phyloP scores from a whole-genome alignment of 2,797 vertebrate genomes.

The Acanthis flammea region DNA sequence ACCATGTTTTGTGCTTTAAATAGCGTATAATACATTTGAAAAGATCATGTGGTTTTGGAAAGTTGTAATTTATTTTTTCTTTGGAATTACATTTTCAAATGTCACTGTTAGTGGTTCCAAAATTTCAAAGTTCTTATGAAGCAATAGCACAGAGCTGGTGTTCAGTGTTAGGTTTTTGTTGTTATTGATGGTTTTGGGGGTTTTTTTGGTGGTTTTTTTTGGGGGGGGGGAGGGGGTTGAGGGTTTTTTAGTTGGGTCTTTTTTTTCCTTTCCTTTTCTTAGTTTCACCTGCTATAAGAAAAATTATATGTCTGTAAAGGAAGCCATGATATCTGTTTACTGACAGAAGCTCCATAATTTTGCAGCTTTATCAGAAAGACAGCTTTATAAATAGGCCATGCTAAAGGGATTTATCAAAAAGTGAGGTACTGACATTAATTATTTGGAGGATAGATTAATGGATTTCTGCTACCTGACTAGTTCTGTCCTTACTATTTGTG shows the following conservation, averaged over 20 bases:
- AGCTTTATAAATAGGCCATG: background rate
- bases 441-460: background rate
- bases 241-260: too few relatives aligned
- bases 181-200: too few relatives aligned
- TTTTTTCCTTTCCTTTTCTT: background rate
- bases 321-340: background rate
- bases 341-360: background rate
- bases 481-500: background rate
- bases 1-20: background rate
- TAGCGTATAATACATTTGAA: background rate
- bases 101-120: background rate
- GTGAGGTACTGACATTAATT: background rate
- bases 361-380: background rate
- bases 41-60: background rate
- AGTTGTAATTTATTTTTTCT: background rate
- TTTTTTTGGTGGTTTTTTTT: too few relatives aligned
- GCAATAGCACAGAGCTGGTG: background rate
- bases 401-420: background rate
- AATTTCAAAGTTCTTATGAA: background rate
- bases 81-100: background rate
- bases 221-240: too few relatives aligned
- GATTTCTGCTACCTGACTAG: background rate
- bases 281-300: background rate
- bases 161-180: too few relatives aligned
- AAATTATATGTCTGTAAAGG: background rate